Percentiles rank a stretch among this genome's conserved stretches.
Conservation (phyloP, 2,797 vertebrate genomes). For the Sphaeramia orbicularis region DNA sequence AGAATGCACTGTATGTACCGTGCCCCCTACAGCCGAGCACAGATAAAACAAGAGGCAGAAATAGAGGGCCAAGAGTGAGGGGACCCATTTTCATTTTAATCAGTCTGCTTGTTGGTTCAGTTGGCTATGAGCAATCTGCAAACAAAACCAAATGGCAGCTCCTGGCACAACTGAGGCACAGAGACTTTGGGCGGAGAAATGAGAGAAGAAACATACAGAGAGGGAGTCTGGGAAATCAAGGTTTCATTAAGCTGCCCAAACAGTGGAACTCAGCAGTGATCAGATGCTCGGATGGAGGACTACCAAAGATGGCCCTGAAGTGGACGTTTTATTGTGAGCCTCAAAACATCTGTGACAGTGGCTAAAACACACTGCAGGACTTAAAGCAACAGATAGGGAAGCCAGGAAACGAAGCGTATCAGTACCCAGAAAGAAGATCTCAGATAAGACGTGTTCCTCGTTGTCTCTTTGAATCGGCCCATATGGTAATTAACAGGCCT, state of each 20-base stretch:
- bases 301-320: slow-evolving; percentile 23
- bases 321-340: slow-evolving; percentile 25
- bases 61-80: slow-evolving; percentile 69
- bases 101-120: slow-evolving; percentile 86
- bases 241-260: slow-evolving; percentile 79
- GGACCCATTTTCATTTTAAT: slow-evolving; percentile 84
- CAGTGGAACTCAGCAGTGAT: slow-evolving; percentile 60
- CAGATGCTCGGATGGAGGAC: slow-evolving; percentile 18
- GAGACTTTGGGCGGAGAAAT: slow-evolving; percentile 63
- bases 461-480: slow-evolving; percentile 48
- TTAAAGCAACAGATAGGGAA: slow-evolving; percentile 17
- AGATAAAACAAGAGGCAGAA: slow-evolving; percentile 62
- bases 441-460: slow-evolving; percentile 29
- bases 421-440: slow-evolving; percentile 30
- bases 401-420: slow-evolving; percentile 35
- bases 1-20: slow-evolving; percentile 53
- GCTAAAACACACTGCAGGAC: slow-evolving; percentile 8
- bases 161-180: slow-evolving; percentile 70
- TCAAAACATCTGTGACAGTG: slow-evolving; percentile 29
- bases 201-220: slow-evolving; percentile 67
- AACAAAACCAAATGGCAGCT: slow-evolving; percentile 87
- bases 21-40: slow-evolving; percentile 25
- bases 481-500: slow-evolving; percentile 46
- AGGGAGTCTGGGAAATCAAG: slow-evolving; percentile 76
- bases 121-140: slow-evolving; percentile 82